Percentiles rank a stretch among this genome's conserved stretches.
Conservation (phyloP, 2,888 invertebrate species). For the Lasioglossum lativentre region DNA sequence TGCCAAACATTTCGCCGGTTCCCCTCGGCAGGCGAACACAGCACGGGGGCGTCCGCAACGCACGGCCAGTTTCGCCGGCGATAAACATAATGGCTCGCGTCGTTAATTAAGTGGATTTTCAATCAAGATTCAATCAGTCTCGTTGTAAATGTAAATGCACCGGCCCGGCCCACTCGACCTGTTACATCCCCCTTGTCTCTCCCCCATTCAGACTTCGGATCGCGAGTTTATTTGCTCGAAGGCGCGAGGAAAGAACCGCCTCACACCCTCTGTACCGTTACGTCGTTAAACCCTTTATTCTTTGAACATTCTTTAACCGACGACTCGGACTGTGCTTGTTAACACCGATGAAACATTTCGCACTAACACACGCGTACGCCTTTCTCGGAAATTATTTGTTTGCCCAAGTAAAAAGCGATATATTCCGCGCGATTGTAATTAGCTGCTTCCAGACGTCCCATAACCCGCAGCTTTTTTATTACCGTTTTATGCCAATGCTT, state of each 20-base stretch:
- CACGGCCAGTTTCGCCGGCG: conserved; percentile 64
- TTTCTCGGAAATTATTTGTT: background rate
- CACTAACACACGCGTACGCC: background rate
- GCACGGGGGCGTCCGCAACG: conserved; percentile 37
- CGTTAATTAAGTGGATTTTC: conserved; percentile 82
- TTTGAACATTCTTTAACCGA: background rate
- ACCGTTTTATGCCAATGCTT: background rate
- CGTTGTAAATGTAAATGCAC: conserved; percentile 81
- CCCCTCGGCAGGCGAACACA: conserved; percentile 32
- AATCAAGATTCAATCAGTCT: conserved; percentile 82
- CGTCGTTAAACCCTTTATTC: conserved; percentile 3
- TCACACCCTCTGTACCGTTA: conserved; percentile 19
- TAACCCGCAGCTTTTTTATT: background rate
- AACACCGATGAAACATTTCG: background rate
- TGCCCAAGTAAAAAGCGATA: background rate
- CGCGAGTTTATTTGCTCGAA: conserved; percentile 52
- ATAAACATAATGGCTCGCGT: conserved; percentile 78
- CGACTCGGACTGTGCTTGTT: background rate
- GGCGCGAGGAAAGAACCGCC: conserved; percentile 40
- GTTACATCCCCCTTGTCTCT: conserved; percentile 44
- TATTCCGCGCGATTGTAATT: background rate
- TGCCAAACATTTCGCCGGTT: conserved; percentile 62
- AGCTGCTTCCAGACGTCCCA: background rate
- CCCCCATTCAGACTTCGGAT: conserved; percentile 33
- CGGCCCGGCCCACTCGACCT: conserved; percentile 55